Conservation (phyloP, 2,113 vertebrate genomes). For the Garra rufa region DNA sequence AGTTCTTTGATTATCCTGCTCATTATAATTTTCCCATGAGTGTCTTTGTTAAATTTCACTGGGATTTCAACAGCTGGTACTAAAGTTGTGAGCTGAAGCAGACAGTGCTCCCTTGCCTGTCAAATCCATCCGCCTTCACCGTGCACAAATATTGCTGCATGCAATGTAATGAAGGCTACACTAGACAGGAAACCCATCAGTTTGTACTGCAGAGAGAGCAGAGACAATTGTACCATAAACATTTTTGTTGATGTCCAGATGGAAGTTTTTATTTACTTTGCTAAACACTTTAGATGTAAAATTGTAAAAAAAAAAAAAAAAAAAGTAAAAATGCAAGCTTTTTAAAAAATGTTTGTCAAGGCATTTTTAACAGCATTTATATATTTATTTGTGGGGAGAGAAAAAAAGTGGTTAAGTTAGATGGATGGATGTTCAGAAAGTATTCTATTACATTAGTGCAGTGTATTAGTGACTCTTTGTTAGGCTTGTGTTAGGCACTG, state of each 20-base stretch:
- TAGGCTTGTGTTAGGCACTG: no score
- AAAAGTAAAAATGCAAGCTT: background rate
- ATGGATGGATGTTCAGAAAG: no score
- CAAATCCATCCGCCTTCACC: background rate
- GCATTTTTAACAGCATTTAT: no score
- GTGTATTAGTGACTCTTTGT: no score
- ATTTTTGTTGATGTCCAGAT: background rate
- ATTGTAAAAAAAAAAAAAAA: no score
- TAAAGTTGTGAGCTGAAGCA: slow-evolving; percentile 22
- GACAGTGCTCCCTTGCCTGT: background rate
- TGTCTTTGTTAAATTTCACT: slow-evolving; percentile 34
- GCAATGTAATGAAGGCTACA: background rate
- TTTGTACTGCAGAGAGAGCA: background rate
- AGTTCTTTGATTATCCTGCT: slow-evolving; percentile 52
- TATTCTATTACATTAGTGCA: no score
- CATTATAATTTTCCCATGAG: slow-evolving; percentile 40
- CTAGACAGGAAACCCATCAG: slow-evolving; percentile 3
- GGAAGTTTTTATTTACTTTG: background rate
- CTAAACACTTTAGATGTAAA: background rate
- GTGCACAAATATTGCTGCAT: background rate
- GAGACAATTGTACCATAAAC: background rate
- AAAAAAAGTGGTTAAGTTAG: no score
- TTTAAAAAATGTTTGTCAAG: no score
- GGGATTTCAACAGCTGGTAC: slow-evolving; percentile 46
- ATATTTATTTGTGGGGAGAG: no score